phyloP scores from a whole-genome alignment of 53 echinoderm and acorn worm genomes.

The Mesocentrotus franciscanus region DNA sequence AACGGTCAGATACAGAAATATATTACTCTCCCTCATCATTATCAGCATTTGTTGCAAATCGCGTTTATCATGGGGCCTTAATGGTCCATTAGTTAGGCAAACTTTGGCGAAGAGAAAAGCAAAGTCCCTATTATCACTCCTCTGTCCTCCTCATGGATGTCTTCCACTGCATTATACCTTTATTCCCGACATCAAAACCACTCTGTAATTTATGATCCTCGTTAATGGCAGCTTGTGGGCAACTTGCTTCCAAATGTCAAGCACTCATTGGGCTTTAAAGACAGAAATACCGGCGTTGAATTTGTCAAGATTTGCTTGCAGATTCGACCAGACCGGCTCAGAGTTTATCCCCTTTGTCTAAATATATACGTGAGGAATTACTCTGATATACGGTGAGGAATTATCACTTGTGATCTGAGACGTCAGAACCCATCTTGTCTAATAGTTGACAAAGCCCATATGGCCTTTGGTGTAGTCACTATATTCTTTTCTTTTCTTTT shows the following conservation, averaged over 20 bases:
- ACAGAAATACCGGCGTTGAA: slow-evolving; percentile 27
- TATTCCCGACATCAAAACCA: neutral
- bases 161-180: neutral
- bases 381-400: slow-evolving; percentile 53
- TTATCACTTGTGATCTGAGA: slow-evolving; percentile 42
- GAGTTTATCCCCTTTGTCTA: slow-evolving; percentile 17
- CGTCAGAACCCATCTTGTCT: slow-evolving; percentile 23
- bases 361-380: slow-evolving; percentile 20
- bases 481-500: neutral
- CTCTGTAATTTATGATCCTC: slow-evolving; percentile 35
- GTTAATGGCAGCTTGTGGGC: slow-evolving; percentile 25
- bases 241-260: slow-evolving; percentile 43
- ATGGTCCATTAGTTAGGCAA: slow-evolving; percentile 41
- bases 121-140: neutral
- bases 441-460: slow-evolving; percentile 9
- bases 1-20: slow-evolving; percentile 24
- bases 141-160: neutral
- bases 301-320: slow-evolving; percentile 1
- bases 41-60: slow-evolving; percentile 25
- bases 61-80: neutral
- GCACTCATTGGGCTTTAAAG: slow-evolving; percentile 22
- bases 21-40: slow-evolving; percentile 10
- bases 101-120: neutral
- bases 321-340: neutral
- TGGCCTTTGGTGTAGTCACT: neutral